A percentile compares a stretch with the other conserved stretches of the same genome.
phyloP scores from a whole-genome alignment of 2,888 invertebrate species.

The Philereme transversata region DNA sequence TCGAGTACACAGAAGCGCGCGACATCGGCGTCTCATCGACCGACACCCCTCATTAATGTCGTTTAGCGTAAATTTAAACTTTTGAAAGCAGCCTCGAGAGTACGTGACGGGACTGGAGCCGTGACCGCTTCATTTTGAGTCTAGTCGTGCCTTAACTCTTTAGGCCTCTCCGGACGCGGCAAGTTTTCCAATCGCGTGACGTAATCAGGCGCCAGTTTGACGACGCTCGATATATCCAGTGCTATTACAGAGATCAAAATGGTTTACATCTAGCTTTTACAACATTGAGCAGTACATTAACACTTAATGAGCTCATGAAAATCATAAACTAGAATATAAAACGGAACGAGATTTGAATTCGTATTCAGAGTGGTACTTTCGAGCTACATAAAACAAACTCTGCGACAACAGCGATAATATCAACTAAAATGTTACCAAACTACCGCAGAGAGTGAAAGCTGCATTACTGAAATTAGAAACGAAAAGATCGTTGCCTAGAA shows the following conservation, averaged over 20 bases:
- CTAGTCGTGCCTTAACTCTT: constrained; percentile 62
- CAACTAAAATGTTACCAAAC: constrained; percentile 15
- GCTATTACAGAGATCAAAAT: constrained; percentile 46
- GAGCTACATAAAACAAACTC: constrained; percentile 4
- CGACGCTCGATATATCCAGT: constrained; percentile 49
- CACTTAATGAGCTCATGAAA: constrained; percentile 25
- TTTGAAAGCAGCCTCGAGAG: constrained; percentile 68
- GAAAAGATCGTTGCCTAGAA: constrained; percentile 15
- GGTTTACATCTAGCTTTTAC: constrained; percentile 36
- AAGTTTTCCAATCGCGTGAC: constrained; percentile 76
- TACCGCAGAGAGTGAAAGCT: constrained; percentile 21
- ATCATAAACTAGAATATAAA: constrained; percentile 25
- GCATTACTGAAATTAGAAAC: constrained; percentile 24
- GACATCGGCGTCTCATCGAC: constrained; percentile 55
- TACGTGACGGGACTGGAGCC: constrained; percentile 66
- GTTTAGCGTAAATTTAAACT: constrained; percentile 72
- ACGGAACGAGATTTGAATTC: constrained; percentile 8
- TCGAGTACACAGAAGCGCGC: constrained; percentile 43
- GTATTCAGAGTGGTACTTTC: constrained; percentile 3
- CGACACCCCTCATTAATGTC: constrained; percentile 70
- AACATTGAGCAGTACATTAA: constrained; percentile 24
- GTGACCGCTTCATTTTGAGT: constrained; percentile 59
- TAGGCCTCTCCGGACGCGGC: constrained; percentile 60
- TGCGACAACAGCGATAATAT: constrained; percentile 6
- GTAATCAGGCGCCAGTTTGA: constrained; percentile 74